These are phyloP conservation scores for Zhuqinia jingwanae DNA, from an alignment of 2,888 invertebrate genomes.

Conservation along the genomic window DNA sequence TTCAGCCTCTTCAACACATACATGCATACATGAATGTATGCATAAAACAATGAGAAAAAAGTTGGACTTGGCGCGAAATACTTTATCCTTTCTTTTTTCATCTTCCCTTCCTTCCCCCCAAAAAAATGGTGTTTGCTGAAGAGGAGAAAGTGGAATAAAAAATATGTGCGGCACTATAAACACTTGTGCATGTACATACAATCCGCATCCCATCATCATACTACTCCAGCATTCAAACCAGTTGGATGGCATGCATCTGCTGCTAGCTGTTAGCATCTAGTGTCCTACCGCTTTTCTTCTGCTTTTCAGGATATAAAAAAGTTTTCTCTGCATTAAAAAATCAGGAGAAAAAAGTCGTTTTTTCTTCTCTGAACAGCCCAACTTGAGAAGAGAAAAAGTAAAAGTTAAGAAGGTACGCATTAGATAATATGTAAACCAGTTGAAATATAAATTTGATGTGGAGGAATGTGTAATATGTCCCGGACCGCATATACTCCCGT, in stretches of 20 bases:
- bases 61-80: constrained; percentile 8
- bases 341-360: constrained; percentile 51
- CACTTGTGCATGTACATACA: too few relatives aligned
- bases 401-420: too few relatives aligned
- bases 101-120: constrained; percentile 38
- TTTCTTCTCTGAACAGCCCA: background rate
- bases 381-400: too few relatives aligned
- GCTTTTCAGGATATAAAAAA: constrained; percentile 26
- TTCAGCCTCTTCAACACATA: background rate
- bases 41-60: background rate
- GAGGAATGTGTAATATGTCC: too few relatives aligned
- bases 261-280: constrained; percentile 32
- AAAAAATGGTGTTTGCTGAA: background rate
- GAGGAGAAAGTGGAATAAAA: constrained; percentile 32
- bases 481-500: too few relatives aligned
- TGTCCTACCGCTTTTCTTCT: constrained; percentile 36
- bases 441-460: too few relatives aligned
- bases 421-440: too few relatives aligned
- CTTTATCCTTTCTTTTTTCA: constrained; percentile 61
- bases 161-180: background rate
- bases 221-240: constrained; percentile 53
- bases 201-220: constrained; percentile 49
- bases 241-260: constrained; percentile 64
- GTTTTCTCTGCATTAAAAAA: constrained; percentile 46
- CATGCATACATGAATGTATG: background rate